phyloP scores from a whole-genome alignment of 2,888 invertebrate genomes.

The Torymus texanus region DNA sequence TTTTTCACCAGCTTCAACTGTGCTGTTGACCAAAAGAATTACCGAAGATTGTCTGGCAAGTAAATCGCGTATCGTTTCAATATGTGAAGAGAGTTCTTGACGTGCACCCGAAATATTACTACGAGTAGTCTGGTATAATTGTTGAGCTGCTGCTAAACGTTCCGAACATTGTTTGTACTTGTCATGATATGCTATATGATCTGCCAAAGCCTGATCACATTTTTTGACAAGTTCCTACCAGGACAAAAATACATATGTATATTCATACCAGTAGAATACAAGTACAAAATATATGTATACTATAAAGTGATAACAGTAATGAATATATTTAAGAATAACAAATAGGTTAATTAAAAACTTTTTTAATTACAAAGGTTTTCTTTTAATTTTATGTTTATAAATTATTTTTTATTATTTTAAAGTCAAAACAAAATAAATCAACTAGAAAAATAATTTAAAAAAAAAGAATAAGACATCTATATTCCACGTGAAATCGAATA shows the following conservation, averaged over 20 bases:
- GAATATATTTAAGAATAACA: neutral
- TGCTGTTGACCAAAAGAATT: slow-evolving; percentile 85
- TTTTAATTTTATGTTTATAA: neutral
- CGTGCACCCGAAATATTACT: slow-evolving; percentile 79
- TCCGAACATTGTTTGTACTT: slow-evolving; percentile 90
- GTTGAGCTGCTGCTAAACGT: slow-evolving; percentile 86
- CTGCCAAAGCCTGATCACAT: slow-evolving; percentile 90
- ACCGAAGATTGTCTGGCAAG: slow-evolving; percentile 86
- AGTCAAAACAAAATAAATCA: no score
- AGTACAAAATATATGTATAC: no score
- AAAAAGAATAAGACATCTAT: no score
- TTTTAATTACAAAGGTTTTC: no score
- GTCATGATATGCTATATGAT: slow-evolving; percentile 87
- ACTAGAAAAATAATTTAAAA: no score
- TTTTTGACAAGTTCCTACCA: slow-evolving; percentile 89
- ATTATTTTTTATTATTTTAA: no score
- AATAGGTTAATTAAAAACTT: neutral
- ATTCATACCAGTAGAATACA: no score
- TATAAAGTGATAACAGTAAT: neutral
- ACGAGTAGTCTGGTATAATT: slow-evolving; percentile 82
- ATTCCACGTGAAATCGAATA: no score
- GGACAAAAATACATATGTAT: no score
- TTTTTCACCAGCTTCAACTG: slow-evolving; percentile 92
- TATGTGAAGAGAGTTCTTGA: slow-evolving; percentile 83
- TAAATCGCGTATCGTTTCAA: slow-evolving; percentile 84